These are phyloP conservation scores for Manis javanica DNA, from an alignment of 2,797 vertebrate genomes.

Conservation along the genomic window DNA sequence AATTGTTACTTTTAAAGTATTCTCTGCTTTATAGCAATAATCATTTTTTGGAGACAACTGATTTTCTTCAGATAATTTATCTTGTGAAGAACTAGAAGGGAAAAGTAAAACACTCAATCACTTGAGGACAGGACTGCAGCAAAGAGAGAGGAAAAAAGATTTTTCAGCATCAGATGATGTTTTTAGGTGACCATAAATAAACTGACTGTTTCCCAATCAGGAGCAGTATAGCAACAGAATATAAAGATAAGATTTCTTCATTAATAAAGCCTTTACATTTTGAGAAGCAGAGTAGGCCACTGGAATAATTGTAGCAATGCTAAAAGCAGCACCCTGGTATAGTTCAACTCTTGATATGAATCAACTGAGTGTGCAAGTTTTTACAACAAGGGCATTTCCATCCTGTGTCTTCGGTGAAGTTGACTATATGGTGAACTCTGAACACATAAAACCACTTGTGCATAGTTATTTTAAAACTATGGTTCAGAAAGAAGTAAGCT, in stretches of 20 bases:
- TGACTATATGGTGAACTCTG: conserved; percentile 8
- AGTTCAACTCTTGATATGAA: conserved; percentile 44
- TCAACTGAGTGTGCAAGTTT: conserved; percentile 18
- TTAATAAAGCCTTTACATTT: not conserved
- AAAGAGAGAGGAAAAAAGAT: not conserved
- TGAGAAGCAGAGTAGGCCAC: conserved; percentile 34
- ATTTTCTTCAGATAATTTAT: conserved; percentile 67
- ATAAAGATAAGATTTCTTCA: conserved; percentile 50
- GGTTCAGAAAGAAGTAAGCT: conserved; percentile 24
- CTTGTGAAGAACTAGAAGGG: conserved; percentile 50
- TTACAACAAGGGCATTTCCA: not conserved
- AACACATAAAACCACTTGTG: not conserved
- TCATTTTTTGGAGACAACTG: conserved; percentile 19
- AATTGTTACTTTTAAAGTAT: conserved; percentile 45
- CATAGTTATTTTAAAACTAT: conserved; percentile 56
- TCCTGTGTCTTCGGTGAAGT: conserved; percentile 9
- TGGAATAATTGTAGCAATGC: conserved; percentile 55
- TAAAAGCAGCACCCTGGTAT: conserved; percentile 46
- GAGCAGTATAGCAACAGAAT: conserved; percentile 20
- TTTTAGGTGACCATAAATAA: conserved; percentile 57
- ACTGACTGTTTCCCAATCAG: not conserved
- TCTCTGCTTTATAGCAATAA: conserved; percentile 30
- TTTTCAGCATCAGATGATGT: conserved; percentile 20
- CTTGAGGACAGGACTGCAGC: conserved; percentile 33
- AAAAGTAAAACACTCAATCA: conserved; percentile 61